Percentiles rank a stretch among this genome's conserved stretches.
phyloP scores from a whole-genome alignment of 2,113 vertebrate genomes.

The Crocuta crocuta region DNA sequence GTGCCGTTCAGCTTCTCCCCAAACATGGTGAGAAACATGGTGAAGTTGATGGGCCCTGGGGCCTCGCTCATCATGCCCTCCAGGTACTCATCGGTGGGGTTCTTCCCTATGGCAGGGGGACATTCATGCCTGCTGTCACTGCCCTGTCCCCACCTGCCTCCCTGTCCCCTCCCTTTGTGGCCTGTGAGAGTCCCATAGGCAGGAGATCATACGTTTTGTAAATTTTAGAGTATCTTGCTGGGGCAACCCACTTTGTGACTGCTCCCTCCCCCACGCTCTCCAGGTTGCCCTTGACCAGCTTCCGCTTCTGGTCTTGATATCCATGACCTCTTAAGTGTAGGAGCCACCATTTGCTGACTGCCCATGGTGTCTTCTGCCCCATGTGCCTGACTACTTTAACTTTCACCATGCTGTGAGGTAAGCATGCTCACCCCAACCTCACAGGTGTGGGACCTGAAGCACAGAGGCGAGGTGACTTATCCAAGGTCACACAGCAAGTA shows the following conservation, averaged over 20 bases:
- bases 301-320: neutral
- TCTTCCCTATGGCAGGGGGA: constrained; percentile 91
- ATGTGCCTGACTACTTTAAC: fast-evolving
- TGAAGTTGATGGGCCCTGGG: constrained; percentile 99
- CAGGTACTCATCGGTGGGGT: constrained; percentile 98
- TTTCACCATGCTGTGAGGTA: fast-evolving
- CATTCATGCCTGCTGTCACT: neutral
- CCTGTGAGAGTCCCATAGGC: neutral
- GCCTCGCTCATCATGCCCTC: constrained; percentile 99
- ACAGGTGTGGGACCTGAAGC: neutral
- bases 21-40: constrained; percentile 99
- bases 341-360: fast-evolving
- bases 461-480: neutral
- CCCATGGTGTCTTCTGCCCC: fast-evolving
- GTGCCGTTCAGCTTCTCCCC: constrained; percentile 98
- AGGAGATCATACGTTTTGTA: neutral
- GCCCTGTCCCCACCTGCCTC: neutral
- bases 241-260: neutral
- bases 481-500: neutral
- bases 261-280: neutral
- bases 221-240: neutral
- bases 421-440: neutral
- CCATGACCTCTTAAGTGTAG: fast-evolving
- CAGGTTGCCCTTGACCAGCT: fast-evolving
- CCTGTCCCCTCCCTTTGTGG: neutral